Evolutionary conservation across 2,797 vertebrate species (phyloP).

Genomic region (Chanos chanos): DNA sequence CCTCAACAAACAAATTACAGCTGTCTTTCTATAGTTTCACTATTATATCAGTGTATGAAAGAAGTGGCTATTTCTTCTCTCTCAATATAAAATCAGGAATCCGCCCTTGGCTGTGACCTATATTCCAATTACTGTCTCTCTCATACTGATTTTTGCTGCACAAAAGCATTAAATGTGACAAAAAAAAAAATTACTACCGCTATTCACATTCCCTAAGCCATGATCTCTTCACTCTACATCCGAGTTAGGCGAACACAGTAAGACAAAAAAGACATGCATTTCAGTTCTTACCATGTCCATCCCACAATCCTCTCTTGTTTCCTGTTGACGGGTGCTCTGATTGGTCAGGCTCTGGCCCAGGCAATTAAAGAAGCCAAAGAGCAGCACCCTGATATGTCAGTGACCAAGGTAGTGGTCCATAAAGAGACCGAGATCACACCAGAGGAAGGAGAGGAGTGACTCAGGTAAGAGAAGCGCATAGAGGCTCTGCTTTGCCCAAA

Average conservation of each 20-base stretch:
- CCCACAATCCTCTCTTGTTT: constrained; percentile 35
- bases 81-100: too few species aligned
- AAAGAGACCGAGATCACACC: constrained; percentile 90
- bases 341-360: constrained; percentile 79
- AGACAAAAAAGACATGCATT: not conserved
- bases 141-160: too few species aligned
- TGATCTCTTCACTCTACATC: not conserved
- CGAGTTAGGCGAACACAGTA: too few species aligned
- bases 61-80: too few species aligned
- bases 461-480: constrained; percentile 58
- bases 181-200: too few species aligned
- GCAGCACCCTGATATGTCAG: constrained; percentile 93
- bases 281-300: constrained; percentile 18
- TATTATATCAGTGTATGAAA: too few species aligned
- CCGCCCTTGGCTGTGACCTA: not conserved
- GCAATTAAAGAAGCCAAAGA: constrained; percentile 87
- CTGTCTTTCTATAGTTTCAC: too few species aligned
- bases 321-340: constrained; percentile 25
- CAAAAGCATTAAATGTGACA: too few species aligned
- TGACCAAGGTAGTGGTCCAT: constrained; percentile 91
- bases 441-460: constrained; percentile 67
- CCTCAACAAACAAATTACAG: not conserved
- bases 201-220: not conserved
- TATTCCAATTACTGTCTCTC: too few species aligned
- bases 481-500: constrained; percentile 16